Evolutionary conservation across 1,140 invertebrate genomes (phyloP).

Genomic region (Drosophila sulfurigaster): DNA sequence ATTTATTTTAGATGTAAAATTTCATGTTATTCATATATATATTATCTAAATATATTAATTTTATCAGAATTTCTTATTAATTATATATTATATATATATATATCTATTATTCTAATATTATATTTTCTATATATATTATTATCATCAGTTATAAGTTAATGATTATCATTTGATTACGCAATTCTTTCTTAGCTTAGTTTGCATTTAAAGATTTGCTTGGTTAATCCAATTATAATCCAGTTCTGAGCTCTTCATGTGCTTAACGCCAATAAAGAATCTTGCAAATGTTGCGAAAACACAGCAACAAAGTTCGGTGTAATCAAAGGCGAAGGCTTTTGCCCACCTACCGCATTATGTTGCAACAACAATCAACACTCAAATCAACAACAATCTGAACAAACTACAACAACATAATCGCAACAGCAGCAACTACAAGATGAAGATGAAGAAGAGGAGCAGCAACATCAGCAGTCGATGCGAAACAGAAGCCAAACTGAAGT

Average conservation of each 20-base stretch:
- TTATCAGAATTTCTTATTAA: no score
- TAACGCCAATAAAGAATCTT: not conserved
- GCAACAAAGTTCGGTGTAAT: constrained; percentile 22
- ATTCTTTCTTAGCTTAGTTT: no score
- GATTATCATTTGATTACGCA: no score
- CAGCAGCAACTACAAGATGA: not conserved
- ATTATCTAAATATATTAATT: no score
- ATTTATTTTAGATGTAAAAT: no score
- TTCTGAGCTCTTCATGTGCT: not conserved
- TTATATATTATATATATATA: no score
- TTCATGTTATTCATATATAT: no score
- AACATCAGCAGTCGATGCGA: constrained; percentile 14
- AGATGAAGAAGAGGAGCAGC: constrained; percentile 8
- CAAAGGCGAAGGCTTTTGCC: constrained; percentile 42
- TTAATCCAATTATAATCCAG: constrained; percentile 13
- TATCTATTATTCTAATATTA: no score
- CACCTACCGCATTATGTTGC: constrained; percentile 60
- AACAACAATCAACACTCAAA: constrained; percentile 79
- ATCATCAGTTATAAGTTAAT: no score
- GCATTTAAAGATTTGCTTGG: not conserved
- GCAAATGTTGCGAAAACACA: constrained; percentile 17
- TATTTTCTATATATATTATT: no score
- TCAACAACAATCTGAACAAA: constrained; percentile 81
- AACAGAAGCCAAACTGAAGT: constrained; percentile 38
- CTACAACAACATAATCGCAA: constrained; percentile 76